Evolutionary conservation across 1,140 invertebrate species (phyloP), one percentile per base, ranked within the genome.

Genomic region (Monomorium pharaonis): DNA sequence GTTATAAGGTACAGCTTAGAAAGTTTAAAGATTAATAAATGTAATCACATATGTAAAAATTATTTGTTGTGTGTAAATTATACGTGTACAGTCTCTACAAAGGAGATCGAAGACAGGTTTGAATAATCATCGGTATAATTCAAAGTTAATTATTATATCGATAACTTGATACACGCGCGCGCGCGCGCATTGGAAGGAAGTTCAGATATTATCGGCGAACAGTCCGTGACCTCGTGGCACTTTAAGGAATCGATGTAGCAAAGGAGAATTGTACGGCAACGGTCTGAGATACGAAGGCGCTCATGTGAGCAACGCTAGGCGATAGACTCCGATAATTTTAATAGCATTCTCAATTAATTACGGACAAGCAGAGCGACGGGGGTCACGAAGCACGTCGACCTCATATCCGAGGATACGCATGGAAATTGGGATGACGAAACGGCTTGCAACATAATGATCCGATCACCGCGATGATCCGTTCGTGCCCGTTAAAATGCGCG

Each of bases 311-410:
- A 63, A 88, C 37, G 65, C 69, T 44, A 58, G 67, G 49, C 75
- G 77, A 88, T 90, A 88, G 87, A n/a, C n/a, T 81, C 88, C 88
- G 91, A 92, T 91, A 87, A 92, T 91, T 91, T 91, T 92, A 91
- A 93, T 90, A 91, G 77, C 87, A 90, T 91, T 89, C 56, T 76
- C 75, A 78, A 90, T 89, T 89, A 89, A 90, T 90, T 89, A 84
- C 81, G 75, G 80, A 14, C 69, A 42, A 27, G 60, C 30, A 49
- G 83, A 89, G 65, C 83, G 49, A 49, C 44, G 70, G 86, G n/a
- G 69, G 83, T 80, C 88, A 80, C 54, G 47, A 56, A 80, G 76
- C 69, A 62, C 42, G 56, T 84, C 63, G 81, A 85, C 75, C 62
- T 84, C 81, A 18, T 62, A 62, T 58, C 60, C 76, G 72, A 84